Evolutionary conservation across 2,113 vertebrate genomes (phyloP), one percentile per base, ranked within the genome.

Genomic region (Ptychochromis oligacanthus): DNA sequence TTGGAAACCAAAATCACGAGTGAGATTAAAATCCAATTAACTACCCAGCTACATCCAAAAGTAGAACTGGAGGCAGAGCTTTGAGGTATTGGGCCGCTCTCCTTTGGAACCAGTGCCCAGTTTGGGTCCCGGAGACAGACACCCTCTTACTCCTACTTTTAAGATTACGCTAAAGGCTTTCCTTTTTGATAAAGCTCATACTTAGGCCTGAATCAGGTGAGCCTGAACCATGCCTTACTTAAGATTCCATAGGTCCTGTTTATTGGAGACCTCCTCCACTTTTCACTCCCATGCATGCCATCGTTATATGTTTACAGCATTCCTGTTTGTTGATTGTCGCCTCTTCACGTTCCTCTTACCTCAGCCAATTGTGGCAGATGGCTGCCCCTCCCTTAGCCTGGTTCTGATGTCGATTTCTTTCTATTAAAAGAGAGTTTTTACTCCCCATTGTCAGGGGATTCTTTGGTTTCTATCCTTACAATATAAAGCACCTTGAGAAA

Each of bases 201-300:
- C 7, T 20, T 14, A 15, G 46, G 14, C 14, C 15, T 54, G 52
- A 4, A 9, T 55, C 52, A 2, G 20, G 7, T 8, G 18, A 54
- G 8, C 46, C 26, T 31, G 11, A 54, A 14, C 46, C 4, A 54
- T 72, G 17, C 4, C 46, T 52, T 31, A 13, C 1, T 72, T 72
- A 0, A 2, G 18, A 9, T 20, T 2, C 17, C 26, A 52, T 5
- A 72, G 43, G 24, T 4, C 0, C 3, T 20, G 31, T 17, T 31
- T 52, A 40, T 31, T 17, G 20, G 28, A 24, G 67, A 72, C 26
- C 1, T 13, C 18, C 52, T 7, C 46, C 67, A 20, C 26, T 70
- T 70, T 70, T 28, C 1, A 54, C 28, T 72, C 17, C 2, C 24
- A 12, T 72, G 65, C 0, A 52, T 52, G 1, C 49, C 49, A 18